Evolutionary conservation across 92 coral and sea anemone genomes (phyloP), one percentile per base, ranked within the genome.

Genomic region (Parazoanthus darwini): DNA sequence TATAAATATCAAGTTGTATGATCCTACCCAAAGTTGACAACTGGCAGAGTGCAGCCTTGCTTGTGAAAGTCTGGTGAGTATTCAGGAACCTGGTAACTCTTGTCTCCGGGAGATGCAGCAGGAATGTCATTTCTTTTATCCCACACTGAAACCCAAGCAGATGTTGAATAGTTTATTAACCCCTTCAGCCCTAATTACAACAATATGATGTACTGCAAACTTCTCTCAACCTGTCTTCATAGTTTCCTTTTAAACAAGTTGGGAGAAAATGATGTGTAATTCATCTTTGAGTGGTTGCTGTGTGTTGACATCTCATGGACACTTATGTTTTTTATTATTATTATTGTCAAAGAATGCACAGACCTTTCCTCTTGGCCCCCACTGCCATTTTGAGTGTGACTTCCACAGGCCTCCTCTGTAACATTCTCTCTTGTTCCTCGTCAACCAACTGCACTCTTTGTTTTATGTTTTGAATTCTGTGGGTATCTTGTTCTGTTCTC

Each of bases 1-100:
- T 2, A 26, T 80, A 65, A 88, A 23, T 15, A 37, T 20, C 29
- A 39, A 7, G 33, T 29, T 16, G 35, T 54, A n/a, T 29, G 33
- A 29, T 68, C 92, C 71, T 81, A 95, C 98, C 98, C 98, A 95
- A 94, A 95, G 54, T 90, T 91, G 44, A 92, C 79, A 10, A 92
- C 91, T 71, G 99, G 97, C 26, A 92, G 88, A 80, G 99, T 97
- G 88, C 99, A 92, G 37, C 99, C 99, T 25, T 93, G 94, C 73
- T 86, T 90, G 90, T 97, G 99, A 85, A 97, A 97, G 16, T 91
- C 90, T 4, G 73, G 72, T 10, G 94, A 93, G 87, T 92, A 97
- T 88, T 97, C 99, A 65, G 97, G 97, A 4, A 92, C 95, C 50
- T 95, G 94, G 79, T 97, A 97, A 63, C 92, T 93, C 82, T 97